Percentiles rank a stretch among this genome's conserved stretches.
phyloP scores from a whole-genome alignment of 1,140 invertebrate genomes.

The Musca domestica region DNA sequence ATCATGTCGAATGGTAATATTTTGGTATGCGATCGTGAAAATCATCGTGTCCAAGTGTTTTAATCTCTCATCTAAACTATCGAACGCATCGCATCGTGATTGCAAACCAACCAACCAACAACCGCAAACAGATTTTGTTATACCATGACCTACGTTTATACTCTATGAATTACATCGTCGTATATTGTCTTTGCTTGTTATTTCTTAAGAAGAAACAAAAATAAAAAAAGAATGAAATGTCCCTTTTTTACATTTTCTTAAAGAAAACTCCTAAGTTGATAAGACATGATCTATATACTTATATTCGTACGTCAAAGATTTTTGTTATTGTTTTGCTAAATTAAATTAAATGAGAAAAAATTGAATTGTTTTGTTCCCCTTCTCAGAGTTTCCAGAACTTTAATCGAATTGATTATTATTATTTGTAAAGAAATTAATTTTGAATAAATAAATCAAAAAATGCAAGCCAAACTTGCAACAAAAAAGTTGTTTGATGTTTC shows the following conservation, averaged over 20 bases:
- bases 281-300: too few species aligned
- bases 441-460: constrained; percentile 6
- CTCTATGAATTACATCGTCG: neutral
- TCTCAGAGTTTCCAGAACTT: too few species aligned
- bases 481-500: neutral
- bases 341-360: neutral
- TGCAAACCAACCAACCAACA: too few species aligned
- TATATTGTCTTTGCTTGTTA: constrained; percentile 7
- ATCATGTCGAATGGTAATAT: constrained; percentile 91
- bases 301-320: neutral
- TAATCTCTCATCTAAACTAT: constrained; percentile 44
- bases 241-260: neutral
- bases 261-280: neutral
- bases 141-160: neutral
- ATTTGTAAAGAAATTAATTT: constrained; percentile 13
- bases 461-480: constrained; percentile 16
- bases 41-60: constrained; percentile 96
- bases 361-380: constrained; percentile 11
- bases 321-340: neutral
- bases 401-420: neutral
- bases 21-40: constrained; percentile 94
- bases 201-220: neutral
- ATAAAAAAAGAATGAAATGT: neutral
- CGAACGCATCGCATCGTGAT: too few species aligned
- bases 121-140: neutral